Evolutionary conservation across 2,113 vertebrate species (phyloP).

Genomic region (Ahaetulla prasina): DNA sequence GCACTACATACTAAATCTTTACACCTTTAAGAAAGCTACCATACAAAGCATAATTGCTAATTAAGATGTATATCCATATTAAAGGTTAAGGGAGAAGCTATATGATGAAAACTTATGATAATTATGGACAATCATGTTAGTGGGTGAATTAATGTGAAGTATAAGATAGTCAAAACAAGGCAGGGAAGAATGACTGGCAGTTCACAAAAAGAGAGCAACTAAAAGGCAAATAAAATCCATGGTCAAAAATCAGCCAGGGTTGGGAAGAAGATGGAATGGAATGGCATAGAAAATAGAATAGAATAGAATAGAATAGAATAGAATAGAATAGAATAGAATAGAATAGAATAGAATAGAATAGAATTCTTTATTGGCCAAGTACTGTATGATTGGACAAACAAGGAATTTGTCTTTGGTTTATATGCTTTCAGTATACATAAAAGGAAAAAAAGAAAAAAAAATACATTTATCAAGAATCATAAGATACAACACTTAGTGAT

Average conservation of each 20-base stretch:
- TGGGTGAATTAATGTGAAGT: not conserved
- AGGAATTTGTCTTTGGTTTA: no score
- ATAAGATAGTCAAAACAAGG: not conserved
- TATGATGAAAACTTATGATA: not conserved
- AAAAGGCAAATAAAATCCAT: not conserved
- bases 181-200: constrained; percentile 28
- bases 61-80: constrained; percentile 37
- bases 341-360: not conserved
- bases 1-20: not conserved
- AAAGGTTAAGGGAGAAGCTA: not conserved
- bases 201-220: not conserved
- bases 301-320: not conserved
- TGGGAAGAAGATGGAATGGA: not conserved
- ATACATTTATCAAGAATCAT: no score
- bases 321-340: not conserved
- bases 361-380: no score
- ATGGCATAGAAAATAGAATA: not conserved
- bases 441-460: no score
- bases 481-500: no score
- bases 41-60: constrained; percentile 29
- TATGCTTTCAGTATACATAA: no score
- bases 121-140: not conserved
- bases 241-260: not conserved
- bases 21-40: not conserved
- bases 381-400: no score